Evolutionary conservation across 2,113 vertebrate genomes (phyloP).

Genomic region (Uria aalge): DNA sequence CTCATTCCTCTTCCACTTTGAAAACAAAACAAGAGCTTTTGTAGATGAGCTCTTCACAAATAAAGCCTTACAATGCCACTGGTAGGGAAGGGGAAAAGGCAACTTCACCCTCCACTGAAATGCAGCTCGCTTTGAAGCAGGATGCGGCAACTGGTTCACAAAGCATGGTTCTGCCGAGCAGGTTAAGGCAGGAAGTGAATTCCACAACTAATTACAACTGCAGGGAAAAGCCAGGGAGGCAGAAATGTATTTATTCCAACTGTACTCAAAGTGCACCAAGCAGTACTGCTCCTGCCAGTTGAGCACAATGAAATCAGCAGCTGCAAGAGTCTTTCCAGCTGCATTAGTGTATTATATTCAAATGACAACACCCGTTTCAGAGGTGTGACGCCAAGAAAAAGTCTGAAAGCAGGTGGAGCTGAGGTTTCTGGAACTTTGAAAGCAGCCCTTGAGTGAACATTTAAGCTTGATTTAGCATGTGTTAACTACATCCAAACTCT

Average conservation of each 20-base stretch:
- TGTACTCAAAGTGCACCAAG: conserved; percentile 27
- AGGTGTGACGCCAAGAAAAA: conserved; percentile 41
- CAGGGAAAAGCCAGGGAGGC: conserved; percentile 35
- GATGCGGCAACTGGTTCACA: background rate
- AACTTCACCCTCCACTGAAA: background rate
- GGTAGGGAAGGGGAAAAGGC: background rate
- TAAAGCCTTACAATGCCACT: background rate
- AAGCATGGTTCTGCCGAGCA: conserved; percentile 6
- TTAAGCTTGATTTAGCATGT: conserved; percentile 25
- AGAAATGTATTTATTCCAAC: conserved; percentile 47
- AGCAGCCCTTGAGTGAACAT: background rate
- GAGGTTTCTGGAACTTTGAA: conserved; percentile 19
- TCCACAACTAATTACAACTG: conserved; percentile 54
- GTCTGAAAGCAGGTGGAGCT: conserved; percentile 32
- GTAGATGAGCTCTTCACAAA: background rate
- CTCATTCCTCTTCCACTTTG: background rate
- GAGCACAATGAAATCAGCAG: conserved; percentile 14
- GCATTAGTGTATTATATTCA: background rate
- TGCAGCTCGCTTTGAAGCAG: background rate
- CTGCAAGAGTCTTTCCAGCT: conserved; percentile 27
- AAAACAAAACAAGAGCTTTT: background rate
- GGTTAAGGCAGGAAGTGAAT: conserved; percentile 62
- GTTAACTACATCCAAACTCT: background rate
- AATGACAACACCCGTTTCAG: conserved; percentile 34
- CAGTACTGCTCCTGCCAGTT: conserved; percentile 14